A percentile compares a stretch with the other conserved stretches of the same genome.
These are phyloP conservation scores for Spatula clypeata DNA, from an alignment of 2,797 vertebrate species.

Conservation along the genomic window DNA sequence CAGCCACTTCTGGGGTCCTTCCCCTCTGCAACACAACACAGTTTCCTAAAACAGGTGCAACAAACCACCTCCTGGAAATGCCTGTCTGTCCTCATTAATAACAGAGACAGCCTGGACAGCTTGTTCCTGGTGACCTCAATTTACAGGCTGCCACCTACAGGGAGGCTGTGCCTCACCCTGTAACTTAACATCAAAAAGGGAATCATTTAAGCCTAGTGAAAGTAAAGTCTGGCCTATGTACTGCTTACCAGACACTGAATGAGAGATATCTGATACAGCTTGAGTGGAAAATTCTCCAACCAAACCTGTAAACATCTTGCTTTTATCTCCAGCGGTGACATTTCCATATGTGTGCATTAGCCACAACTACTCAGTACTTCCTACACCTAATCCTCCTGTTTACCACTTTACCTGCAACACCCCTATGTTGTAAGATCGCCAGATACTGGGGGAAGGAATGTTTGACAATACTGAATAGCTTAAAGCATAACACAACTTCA, in stretches of 20 bases:
- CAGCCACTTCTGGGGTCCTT: not conserved
- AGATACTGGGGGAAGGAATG: not conserved
- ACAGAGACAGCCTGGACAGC: not conserved
- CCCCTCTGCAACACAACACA: not conserved
- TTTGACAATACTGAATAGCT: not conserved
- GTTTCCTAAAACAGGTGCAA: not conserved
- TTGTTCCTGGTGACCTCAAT: not conserved
- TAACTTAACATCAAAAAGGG: not conserved
- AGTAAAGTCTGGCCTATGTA: not conserved
- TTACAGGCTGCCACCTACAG: not conserved
- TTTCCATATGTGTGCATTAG: not conserved
- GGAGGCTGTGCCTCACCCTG: not conserved
- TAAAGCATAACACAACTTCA: not conserved
- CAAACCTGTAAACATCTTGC: not conserved
- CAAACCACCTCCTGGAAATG: not conserved
- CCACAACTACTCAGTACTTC: not conserved
- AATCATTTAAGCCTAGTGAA: not conserved
- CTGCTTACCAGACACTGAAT: not conserved
- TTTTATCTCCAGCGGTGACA: not conserved
- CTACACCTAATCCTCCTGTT: not conserved
- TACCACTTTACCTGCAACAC: fast-evolving
- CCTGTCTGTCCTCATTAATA: too few relatives aligned
- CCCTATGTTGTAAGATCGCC: not conserved
- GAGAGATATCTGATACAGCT: not conserved
- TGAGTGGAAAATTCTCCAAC: not conserved